Base-by-base conservation (phyloP, 2,797 vertebrate species). In the Syndactyla subalaris region DNA sequence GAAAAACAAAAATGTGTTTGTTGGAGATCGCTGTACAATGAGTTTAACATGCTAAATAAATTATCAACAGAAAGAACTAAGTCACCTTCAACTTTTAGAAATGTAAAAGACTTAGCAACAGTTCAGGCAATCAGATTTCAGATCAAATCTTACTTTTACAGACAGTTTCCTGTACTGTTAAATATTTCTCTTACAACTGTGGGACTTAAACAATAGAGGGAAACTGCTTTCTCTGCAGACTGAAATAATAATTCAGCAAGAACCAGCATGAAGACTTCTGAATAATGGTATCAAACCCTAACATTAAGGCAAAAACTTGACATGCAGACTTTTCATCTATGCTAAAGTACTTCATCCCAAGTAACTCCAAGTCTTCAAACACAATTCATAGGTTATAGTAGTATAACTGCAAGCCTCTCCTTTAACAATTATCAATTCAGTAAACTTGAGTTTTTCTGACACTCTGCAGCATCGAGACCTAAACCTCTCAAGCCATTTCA, bases 141-240 rank as follows among this genome's bases (percentile, higher is more conserved):
- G 39, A 66, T 62, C 62, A 89, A 85, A 92, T 66, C 91, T 88
- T 85, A 68, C 16, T 90, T 81, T 49, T 54, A 92, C 72, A 92
- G 78, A 77, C 70, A 59, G 58, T 70, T 96, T 93, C 67, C 67
- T 91, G 76, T 88, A 71, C 76, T 91, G 70, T 66, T 81, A 61
- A 92, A 68, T 88, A 92, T 79, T 95, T 90, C 21, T 89, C 66
- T 73, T 72, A 85, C 26, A 39, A n/a, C 73, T 89, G 52, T 39
- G 52, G 32, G 85, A 70, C 15, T 88, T 68, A 57, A 94, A 96
- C 94, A 95, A 96, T 82, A 18, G 59, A 84, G 72, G 92, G 89
- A 92, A 96, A 81, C 66, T 29, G 16, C 49, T 83, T 62, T 34
- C 21, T 78, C 48, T 84, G 70, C 55, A 62, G 43, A 34, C 34